Evolutionary conservation across 2,113 vertebrate species (phyloP), one percentile per base, ranked within the genome.

Genomic region (Nycticryphes semicollaris): DNA sequence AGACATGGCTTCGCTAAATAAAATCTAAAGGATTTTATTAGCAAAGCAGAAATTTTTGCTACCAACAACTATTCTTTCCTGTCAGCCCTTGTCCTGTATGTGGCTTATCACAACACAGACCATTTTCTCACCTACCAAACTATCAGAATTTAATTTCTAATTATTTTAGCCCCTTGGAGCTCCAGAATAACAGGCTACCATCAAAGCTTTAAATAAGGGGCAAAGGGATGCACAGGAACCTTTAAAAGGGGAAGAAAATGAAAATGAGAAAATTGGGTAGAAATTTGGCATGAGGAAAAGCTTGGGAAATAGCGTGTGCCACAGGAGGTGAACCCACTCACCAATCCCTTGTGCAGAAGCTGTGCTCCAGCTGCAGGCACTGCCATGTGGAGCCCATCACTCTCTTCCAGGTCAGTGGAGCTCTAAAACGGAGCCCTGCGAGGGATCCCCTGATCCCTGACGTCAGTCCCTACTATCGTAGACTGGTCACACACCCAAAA

Each of bases 221-320:
- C 10, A 69, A 90, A 50, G n/a, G 14, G 66, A 90, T 16, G 13
- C 63, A 63, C 6, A 30, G 30, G 43, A 91, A 50, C 14, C 10
- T 90, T 77, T 70, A 63, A n/a, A 69, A 9, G 5, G 47, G 16
- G 16, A 62, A 50, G 21, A 28, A 83, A 73, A 41, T 30, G 62
- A 62, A 78, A 66, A 7, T 1, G 5, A 79, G 33, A 41, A 7
- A 51, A 62, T 31, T 1, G 2, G 25, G 43, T 9, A 90, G 78
- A 60, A 15, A 8, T 68, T 37, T 78, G 37, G 24, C 4, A 4
- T n/a, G 39, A 70, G 48, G 25, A 14, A 31, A 79, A 68, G 53
- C 51, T 17, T 51, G 43, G 30, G 31, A 25, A 77, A 24, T 0
- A 3, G 21, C 0, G 0, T 1, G 7, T n/a, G 50, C 21, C 19